These are phyloP conservation scores for Aphis gossypii DNA, from an alignment of 1,140 invertebrate genomes.

Conservation along the genomic window DNA sequence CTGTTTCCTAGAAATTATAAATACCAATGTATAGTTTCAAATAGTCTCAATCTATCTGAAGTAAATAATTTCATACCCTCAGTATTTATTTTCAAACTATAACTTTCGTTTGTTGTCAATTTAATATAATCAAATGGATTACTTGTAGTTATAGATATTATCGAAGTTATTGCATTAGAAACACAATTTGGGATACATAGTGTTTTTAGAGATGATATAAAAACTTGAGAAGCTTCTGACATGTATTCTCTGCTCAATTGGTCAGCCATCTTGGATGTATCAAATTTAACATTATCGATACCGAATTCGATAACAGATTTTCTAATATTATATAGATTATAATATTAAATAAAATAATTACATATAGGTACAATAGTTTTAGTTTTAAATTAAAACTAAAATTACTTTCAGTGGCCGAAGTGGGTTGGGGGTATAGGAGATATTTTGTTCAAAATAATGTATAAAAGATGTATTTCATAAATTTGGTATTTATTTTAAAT, in stretches of 20 bases:
- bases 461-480: too few relatives aligned
- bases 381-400: not conserved
- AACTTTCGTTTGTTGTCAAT: slow-evolving; percentile 34
- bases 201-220: not conserved
- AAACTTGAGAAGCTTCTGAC: not conserved
- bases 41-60: not conserved
- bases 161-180: not conserved
- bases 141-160: not conserved
- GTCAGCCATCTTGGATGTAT: not conserved
- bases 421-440: too few relatives aligned
- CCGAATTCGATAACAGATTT: slow-evolving; percentile 14
- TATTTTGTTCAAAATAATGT: too few relatives aligned
- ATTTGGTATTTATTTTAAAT: too few relatives aligned
- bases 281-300: not conserved
- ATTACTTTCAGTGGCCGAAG: too few relatives aligned
- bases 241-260: slow-evolving; percentile 7
- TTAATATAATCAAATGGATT: slow-evolving; percentile 31
- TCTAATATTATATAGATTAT: not conserved
- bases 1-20: slow-evolving; percentile 64
- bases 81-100: not conserved
- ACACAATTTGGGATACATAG: not conserved
- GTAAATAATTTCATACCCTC: not conserved
- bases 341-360: not conserved
- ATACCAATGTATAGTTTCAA: not conserved
- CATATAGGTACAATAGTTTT: not conserved